Base-by-base conservation (phyloP, 2,888 invertebrate genomes). In the Acrobasis suavella region DNA sequence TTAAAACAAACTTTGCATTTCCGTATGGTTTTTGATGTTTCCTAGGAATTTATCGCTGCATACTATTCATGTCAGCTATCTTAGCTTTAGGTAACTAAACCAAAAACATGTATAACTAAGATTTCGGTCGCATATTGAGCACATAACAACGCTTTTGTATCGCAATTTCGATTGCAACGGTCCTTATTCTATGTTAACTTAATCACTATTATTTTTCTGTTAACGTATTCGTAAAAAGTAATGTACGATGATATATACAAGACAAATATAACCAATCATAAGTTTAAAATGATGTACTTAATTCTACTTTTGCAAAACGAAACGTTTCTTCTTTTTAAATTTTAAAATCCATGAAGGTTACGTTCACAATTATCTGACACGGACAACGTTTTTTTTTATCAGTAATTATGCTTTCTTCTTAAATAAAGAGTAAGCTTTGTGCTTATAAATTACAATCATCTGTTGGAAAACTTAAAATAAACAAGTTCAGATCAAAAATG, bases 401-500 rank as follows among this genome's bases (percentile, higher is more conserved):
- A 22, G 22, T 22, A 2, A 22, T 22, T 22, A 22, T 22, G 22
- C 22, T 12, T 42, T 12, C 10, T 42, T 12, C 5, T 12, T 42
- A 42, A 42, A 42, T n/a, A n/a, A 46, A 14, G n/a, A n/a, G 12
- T 14, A 12, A 12, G 12, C 1, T 12, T 12, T 42, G 10, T 42
- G 5, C 12, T 3, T 14, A 12, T 42, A 46, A 2, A 46, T 46
- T 12, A 46, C 46, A 14, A 14, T 1, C n/a, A n/a, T 14, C 46
- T 46, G 12, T 14, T 14, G 1, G 7, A 50, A 50, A 17, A 9
- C 50, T 50, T 54, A 54, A 54, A 54, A 54, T 52, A 32, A 52
- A 52, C 22, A 37, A n/a, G 2, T 52, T 52, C 52, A 52, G 52
- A 52, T 52, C 52, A 52, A 52, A 51, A 52, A n/a, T 46, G 16